These are phyloP conservation scores for Peromyscus nudipes DNA, from an alignment of 2,797 vertebrate genomes.

Conservation along the genomic window DNA sequence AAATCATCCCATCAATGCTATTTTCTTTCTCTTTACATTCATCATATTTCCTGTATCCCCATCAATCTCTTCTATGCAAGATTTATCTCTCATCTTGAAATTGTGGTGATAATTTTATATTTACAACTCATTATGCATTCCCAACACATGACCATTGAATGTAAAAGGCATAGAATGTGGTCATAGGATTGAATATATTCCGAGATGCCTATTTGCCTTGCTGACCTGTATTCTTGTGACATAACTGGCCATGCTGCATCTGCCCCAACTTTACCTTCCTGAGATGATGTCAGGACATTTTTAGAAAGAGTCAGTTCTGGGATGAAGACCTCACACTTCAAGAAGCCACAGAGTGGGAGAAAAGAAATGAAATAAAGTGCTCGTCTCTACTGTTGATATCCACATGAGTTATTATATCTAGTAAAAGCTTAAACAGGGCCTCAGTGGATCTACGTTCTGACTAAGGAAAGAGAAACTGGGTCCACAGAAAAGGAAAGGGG, in stretches of 20 bases:
- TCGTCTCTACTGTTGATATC: background rate
- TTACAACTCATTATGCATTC: background rate
- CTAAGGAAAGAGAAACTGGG: background rate
- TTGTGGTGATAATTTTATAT: background rate
- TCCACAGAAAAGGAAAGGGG: background rate
- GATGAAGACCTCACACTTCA: background rate
- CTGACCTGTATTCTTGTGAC: background rate
- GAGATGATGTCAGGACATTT: background rate
- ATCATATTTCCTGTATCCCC: background rate
- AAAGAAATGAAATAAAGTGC: background rate
- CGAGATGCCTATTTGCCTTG: background rate
- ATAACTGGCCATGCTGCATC: background rate
- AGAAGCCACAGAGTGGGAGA: background rate
- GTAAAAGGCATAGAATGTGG: background rate
- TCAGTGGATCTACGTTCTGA: background rate
- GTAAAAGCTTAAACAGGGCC: background rate
- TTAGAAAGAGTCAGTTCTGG: background rate
- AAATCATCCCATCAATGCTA: background rate
- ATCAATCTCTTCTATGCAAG: background rate
- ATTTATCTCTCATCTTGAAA: background rate
- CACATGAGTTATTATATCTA: background rate
- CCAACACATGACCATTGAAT: background rate
- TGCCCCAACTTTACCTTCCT: background rate
- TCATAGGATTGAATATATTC: background rate
- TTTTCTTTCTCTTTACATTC: background rate